Evolutionary conservation across 2,113 vertebrate species (phyloP), one percentile per base, ranked within the genome.

Genomic region (Ursus arctos): DNA sequence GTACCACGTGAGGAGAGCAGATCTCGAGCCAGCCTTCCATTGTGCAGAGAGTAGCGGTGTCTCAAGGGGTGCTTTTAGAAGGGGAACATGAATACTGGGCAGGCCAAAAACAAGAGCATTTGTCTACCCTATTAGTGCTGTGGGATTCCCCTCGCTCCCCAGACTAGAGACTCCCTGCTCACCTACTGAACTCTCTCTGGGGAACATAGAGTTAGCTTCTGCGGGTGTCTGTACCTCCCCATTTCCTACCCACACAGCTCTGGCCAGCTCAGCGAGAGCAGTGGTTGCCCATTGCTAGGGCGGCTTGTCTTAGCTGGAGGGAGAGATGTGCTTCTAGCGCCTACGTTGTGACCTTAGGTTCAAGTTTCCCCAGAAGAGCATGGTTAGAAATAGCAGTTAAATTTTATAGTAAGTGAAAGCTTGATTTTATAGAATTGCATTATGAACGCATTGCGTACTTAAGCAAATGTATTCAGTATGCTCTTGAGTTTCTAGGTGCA

Each of bases 381-480:
- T 77, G 63, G 24, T 79, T 93, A 65, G 81, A 94, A 84, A 49
- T 53, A 79, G 36, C 51, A 91, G 19, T 84, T 89, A 69, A 28
- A 67, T 94, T 86, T 83, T 65, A 51, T 53, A 82, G n/a, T 79
- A 79, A 89, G 40, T 72, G 21, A 69, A 95, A 76, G 57, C 31
- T 71, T 96, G 18, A 47, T 85, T 93, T 90, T 94, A n/a, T 28
- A 97, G 59, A 83, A 26, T 61, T 49, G 11, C 22, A 13, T 72
- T 92, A 31, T 47, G 65, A 96, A 26, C 88, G 7, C 24, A 63
- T 95, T 49, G n/a, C 67, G 85, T 96, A 36, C 36, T 21, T 61
- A 80, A 91, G 24, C 24, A 91, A 31, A 26, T 87, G 12, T 83
- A 57, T 21, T 94, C 81, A 71, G 33, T 86, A 43, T 83, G 1